These are phyloP conservation scores for Tipula lateralis DNA, from an alignment of 2,888 invertebrate genomes.

Conservation along the genomic window DNA sequence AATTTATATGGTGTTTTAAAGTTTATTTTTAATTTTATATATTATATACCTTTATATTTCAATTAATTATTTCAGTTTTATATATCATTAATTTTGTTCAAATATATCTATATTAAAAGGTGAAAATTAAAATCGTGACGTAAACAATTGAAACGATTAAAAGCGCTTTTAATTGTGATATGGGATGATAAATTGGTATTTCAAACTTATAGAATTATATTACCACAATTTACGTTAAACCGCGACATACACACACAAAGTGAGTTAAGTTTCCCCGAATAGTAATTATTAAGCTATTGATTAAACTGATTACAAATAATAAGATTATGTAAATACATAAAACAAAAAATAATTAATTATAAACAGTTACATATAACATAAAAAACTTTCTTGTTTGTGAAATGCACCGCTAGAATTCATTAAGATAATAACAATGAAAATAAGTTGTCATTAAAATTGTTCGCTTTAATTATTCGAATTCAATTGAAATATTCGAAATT, in stretches of 20 bases:
- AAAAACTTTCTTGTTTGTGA: background rate
- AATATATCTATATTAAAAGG: background rate
- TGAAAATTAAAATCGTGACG: background rate
- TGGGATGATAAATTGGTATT: background rate
- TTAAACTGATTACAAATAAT: background rate
- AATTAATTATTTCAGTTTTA: background rate
- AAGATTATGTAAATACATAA: background rate
- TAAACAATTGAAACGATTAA: background rate
- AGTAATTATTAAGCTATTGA: background rate
- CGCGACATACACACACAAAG: background rate
- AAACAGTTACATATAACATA: background rate
- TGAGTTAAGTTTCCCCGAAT: background rate
- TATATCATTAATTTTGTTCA: background rate
- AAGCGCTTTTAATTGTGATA: background rate
- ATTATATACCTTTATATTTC: background rate
- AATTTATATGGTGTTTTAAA: background rate
- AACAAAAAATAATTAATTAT: background rate
- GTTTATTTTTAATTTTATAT: background rate
- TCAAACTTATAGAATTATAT: background rate
- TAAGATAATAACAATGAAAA: background rate
- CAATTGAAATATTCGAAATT: slow-evolving; percentile 1
- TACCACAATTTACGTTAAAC: background rate
- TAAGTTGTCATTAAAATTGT: background rate
- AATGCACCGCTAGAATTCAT: background rate
- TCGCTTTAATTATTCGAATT: background rate